A percentile compares a stretch with the other conserved stretches of the same genome.
phyloP scores from a whole-genome alignment of 1,140 invertebrate genomes.

The Cardiocondyla obscurior region DNA sequence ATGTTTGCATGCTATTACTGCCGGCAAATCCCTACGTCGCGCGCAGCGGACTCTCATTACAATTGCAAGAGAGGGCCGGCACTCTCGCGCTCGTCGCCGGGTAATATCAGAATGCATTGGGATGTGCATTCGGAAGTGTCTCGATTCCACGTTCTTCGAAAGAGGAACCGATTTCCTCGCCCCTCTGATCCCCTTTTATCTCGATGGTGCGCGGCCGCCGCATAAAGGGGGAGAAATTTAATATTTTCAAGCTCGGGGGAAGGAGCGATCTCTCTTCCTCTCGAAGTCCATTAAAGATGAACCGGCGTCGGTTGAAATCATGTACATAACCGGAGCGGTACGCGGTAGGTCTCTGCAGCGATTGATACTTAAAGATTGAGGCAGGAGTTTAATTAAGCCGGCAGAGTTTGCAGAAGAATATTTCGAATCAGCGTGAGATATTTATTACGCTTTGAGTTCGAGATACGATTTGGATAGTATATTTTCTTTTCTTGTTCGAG shows the following conservation, averaged over 20 bases:
- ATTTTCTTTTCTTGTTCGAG: neutral
- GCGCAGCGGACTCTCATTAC: slow-evolving; percentile 53
- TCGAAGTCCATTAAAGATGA: slow-evolving; percentile 27
- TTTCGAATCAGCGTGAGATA: neutral
- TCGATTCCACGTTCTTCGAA: slow-evolving; percentile 43
- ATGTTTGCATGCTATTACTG: slow-evolving; percentile 56
- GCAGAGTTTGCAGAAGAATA: neutral
- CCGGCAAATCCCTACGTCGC: slow-evolving; percentile 45
- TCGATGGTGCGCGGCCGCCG: neutral
- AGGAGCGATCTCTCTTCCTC: slow-evolving; percentile 15
- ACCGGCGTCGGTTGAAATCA: neutral
- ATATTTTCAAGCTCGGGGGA: slow-evolving; percentile 27
- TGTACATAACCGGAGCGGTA: neutral
- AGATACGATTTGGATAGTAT: neutral
- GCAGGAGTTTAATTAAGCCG: neutral
- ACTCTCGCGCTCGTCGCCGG: neutral
- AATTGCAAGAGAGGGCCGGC: slow-evolving; percentile 41
- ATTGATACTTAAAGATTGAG: neutral
- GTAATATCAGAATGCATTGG: slow-evolving; percentile 54
- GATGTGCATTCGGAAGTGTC: slow-evolving; percentile 51
- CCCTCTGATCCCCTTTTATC: slow-evolving; percentile 2
- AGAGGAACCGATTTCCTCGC: neutral
- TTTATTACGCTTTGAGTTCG: neutral
- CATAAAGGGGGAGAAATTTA: slow-evolving; percentile 32
- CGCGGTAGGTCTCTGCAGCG: neutral